These are phyloP conservation scores for Hololepta plana DNA, from an alignment of 2,888 invertebrate genomes.

Conservation along the genomic window DNA sequence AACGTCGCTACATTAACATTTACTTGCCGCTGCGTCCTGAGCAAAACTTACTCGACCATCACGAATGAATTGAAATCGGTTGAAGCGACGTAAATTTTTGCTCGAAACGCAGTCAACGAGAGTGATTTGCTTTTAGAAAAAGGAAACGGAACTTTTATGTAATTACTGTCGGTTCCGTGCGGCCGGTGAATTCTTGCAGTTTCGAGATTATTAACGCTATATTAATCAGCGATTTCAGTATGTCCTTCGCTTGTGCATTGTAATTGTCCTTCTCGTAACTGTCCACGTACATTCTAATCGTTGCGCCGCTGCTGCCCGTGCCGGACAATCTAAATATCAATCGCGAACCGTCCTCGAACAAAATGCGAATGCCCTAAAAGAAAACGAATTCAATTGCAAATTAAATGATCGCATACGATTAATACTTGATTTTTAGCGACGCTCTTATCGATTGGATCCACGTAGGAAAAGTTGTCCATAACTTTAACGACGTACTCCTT, in stretches of 20 bases:
- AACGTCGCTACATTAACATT: too few relatives aligned
- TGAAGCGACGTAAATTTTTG: too few relatives aligned
- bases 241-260: slow-evolving; percentile 43
- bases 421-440: slow-evolving; percentile 71
- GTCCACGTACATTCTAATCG: slow-evolving; percentile 90
- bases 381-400: slow-evolving; percentile 8
- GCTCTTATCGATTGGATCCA: slow-evolving; percentile 87
- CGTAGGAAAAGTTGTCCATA: slow-evolving; percentile 90
- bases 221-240: slow-evolving; percentile 74
- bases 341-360: slow-evolving; percentile 89
- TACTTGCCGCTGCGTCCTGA: too few relatives aligned
- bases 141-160: slow-evolving; percentile 50
- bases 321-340: slow-evolving; percentile 90
- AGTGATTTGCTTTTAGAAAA: too few relatives aligned
- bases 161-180: slow-evolving; percentile 88
- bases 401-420: not conserved
- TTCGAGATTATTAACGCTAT: slow-evolving; percentile 75
- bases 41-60: too few relatives aligned
- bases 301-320: slow-evolving; percentile 96
- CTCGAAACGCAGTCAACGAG: too few relatives aligned
- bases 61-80: too few relatives aligned
- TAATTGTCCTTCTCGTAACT: slow-evolving; percentile 70
- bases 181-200: slow-evolving; percentile 69
- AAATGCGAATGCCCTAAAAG: slow-evolving; percentile 70
- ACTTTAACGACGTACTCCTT: slow-evolving; percentile 62